phyloP scores from a whole-genome alignment of 2,797 vertebrate genomes.

The Helostoma temminkii region DNA sequence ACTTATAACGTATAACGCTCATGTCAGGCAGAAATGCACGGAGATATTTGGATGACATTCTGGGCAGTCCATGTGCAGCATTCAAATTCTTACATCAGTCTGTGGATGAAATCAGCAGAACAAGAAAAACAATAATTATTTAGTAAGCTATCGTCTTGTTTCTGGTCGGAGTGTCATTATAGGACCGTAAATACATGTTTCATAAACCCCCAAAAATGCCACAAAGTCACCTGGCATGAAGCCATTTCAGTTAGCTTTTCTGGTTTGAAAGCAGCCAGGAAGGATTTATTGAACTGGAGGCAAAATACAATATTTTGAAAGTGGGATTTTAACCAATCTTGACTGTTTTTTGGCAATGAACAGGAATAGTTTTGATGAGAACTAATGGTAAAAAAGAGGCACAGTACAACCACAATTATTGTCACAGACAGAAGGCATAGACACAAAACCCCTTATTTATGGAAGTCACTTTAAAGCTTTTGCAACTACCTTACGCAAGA shows the following conservation, averaged over 20 bases:
- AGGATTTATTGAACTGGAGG: constrained; percentile 58
- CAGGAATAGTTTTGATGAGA: constrained; percentile 35
- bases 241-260: constrained; percentile 51
- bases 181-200: constrained; percentile 51
- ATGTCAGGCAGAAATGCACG: constrained; percentile 3
- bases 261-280: constrained; percentile 24
- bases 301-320: constrained; percentile 39
- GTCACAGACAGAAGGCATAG: constrained; percentile 20
- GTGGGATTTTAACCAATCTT: constrained; percentile 34
- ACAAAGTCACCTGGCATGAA: constrained; percentile 44
- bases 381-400: constrained; percentile 33
- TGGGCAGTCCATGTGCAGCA: constrained; percentile 34
- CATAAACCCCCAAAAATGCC: constrained; percentile 51
- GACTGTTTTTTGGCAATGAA: constrained; percentile 50
- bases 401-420: constrained; percentile 24
- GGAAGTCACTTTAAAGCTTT: constrained; percentile 15
- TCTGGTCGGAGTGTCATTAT: constrained; percentile 59
- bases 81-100: constrained; percentile 55
- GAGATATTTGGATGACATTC: constrained; percentile 23
- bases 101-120: constrained; percentile 58
- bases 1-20: constrained; percentile 24
- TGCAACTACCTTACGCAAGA: constrained; percentile 21
- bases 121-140: constrained; percentile 67
- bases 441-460: constrained; percentile 22
- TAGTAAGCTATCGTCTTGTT: constrained; percentile 62